Percentiles rank a stretch among this genome's conserved stretches.
Evolutionary conservation across 2,888 invertebrate species (phyloP).

Genomic region (Spodoptera exigua): DNA sequence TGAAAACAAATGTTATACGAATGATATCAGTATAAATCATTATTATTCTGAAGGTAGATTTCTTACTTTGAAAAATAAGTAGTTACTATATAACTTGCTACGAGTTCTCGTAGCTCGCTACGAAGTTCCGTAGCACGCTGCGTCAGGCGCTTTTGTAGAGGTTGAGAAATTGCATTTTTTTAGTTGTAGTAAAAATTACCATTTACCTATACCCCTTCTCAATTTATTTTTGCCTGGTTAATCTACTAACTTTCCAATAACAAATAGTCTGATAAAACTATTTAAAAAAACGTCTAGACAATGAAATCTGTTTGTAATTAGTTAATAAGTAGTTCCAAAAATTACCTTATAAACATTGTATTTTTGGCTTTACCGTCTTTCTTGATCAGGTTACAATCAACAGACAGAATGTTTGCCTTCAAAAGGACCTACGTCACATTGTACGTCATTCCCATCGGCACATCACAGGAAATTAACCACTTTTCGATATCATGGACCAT

Average conservation of each 20-base stretch:
- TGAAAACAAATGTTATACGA: no score
- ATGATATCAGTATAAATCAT: no score
- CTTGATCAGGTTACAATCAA: slow-evolving; percentile 24
- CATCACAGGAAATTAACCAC: slow-evolving; percentile 31
- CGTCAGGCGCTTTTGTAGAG: slow-evolving; percentile 1
- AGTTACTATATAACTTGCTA: slow-evolving; percentile 23
- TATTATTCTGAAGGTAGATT: no score
- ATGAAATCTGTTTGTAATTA: no score
- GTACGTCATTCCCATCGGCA: slow-evolving; percentile 3
- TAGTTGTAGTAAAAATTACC: no score
- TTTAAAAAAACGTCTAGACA: no score
- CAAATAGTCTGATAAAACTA: no score
- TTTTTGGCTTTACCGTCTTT: slow-evolving; percentile 5
- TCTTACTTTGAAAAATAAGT: not conserved
- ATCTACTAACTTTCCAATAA: not conserved
- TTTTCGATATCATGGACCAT: not conserved
- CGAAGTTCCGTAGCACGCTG: slow-evolving; percentile 20
- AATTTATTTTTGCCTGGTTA: not conserved
- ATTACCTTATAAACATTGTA: not conserved
- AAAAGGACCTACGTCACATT: slow-evolving; percentile 4
- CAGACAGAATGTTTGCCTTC: slow-evolving; percentile 7
- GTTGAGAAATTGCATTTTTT: no score
- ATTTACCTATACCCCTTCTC: no score
- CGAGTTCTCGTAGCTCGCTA: slow-evolving; percentile 38
- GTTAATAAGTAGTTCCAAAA: no score